Evolutionary conservation across 2,113 vertebrate species (phyloP), one percentile per base, ranked within the genome.

Genomic region (Lipophrys pholis): DNA sequence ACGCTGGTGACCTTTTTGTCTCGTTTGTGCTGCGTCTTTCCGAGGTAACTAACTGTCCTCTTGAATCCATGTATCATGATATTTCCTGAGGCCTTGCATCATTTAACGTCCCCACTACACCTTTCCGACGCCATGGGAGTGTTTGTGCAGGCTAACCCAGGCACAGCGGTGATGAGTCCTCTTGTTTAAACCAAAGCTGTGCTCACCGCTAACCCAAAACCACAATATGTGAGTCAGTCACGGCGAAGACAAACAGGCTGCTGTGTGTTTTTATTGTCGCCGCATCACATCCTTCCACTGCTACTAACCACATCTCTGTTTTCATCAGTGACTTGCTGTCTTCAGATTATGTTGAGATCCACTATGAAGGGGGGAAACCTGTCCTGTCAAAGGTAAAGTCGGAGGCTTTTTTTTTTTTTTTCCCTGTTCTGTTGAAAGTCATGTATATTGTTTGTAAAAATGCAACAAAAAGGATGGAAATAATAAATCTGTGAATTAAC

Each of bases 271-370:
- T 69, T 38, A 66, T 58, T 66, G 63, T 55, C 11, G 14, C 58
- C 57, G 60, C 65, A 68, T 67, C 45, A 75, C 52, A 52, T 74
- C 50, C 40, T 11, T 56, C 36, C 39, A 16, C 39, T 45, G 14
- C 78, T 45, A 88, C 74, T 63, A 65, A 46, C 40, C 12, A 5
- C 40, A 57, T 90, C 90, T 45, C 79, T 57, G 90, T 61, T 81
- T 43, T 9, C 43, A 65, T 15, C 93, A 99, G 98, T 94, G 96
- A 95, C 79, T 93, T 99, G 85, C 90, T 99, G 87, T 97, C 97
- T 72, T 98, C 96, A 52, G 94, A 96, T 91, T 99, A 99, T 80
- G 94, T 97, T 81, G 98, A 99, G 91, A 98, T 99, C 92, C 92
- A 98, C 90, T 98, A 96, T 67, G 95, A 98, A 84, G 93, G 95